A percentile compares a stretch with the other conserved stretches of the same genome.
These are phyloP conservation scores for Pontoporia blainvillei DNA, from an alignment of 2,113 vertebrate species.

Conservation along the genomic window DNA sequence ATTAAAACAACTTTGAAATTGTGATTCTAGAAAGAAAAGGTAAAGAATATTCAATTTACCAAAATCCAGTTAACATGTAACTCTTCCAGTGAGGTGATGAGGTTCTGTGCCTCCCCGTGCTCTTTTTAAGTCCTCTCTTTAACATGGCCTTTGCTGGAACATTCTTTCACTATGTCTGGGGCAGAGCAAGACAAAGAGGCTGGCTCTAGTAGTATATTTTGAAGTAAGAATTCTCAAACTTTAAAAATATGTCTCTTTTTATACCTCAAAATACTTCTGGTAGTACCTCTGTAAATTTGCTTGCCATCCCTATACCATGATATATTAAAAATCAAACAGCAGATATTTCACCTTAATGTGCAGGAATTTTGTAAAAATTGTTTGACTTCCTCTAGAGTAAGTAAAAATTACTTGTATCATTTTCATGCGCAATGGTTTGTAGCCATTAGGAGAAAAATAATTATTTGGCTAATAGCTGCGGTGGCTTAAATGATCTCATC, in stretches of 20 bases:
- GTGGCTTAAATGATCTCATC: conserved; percentile 68
- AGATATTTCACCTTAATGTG: background rate
- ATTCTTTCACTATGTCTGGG: background rate
- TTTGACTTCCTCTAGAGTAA: conserved; percentile 37
- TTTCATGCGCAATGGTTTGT: conserved; percentile 55
- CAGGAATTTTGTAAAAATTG: background rate
- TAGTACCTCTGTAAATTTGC: background rate
- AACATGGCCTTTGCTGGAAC: background rate
- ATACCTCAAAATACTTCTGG: background rate
- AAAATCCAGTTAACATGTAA: background rate
- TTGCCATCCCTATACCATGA: background rate
- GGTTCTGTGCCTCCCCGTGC: background rate
- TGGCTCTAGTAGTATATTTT: background rate
- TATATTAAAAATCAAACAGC: conserved; percentile 10
- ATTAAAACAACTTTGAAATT: conserved; percentile 23
- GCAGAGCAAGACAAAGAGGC: background rate
- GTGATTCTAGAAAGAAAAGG: background rate
- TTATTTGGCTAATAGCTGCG: conserved; percentile 66
- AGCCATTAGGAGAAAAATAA: conserved; percentile 73
- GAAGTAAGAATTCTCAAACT: conserved; percentile 42
- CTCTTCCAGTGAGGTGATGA: background rate
- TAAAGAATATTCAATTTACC: background rate
- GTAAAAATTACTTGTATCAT: conserved; percentile 21
- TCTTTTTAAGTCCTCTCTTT: background rate
- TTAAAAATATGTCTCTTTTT: conserved; percentile 28